A percentile compares a stretch with the other conserved stretches of the same genome.
phyloP scores from a whole-genome alignment of 2,113 vertebrate species.

The Eudorcas thomsonii region DNA sequence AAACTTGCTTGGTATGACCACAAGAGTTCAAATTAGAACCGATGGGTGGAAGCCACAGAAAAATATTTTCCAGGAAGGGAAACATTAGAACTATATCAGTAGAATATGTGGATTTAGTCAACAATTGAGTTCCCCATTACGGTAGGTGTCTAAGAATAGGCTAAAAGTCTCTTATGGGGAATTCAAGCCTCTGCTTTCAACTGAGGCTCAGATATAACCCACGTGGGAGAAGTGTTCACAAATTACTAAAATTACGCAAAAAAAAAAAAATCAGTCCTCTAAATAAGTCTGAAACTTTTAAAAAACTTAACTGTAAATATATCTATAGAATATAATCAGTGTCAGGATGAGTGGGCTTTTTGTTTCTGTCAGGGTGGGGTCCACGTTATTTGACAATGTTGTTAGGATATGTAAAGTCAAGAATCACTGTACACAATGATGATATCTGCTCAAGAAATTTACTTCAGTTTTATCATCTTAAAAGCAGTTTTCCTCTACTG shows the following conservation, averaged over 20 bases:
- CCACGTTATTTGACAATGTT: background rate
- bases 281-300: background rate
- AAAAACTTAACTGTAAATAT: background rate
- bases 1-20: background rate
- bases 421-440: background rate
- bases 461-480: background rate
- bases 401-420: background rate
- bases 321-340: background rate
- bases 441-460: background rate
- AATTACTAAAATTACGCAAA: background rate
- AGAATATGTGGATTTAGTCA: background rate
- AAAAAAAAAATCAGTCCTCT: background rate
- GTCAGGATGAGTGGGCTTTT: background rate
- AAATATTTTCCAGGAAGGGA: background rate
- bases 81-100: background rate
- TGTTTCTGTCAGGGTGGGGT: background rate
- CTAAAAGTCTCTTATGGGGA: background rate
- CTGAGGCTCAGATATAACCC: background rate
- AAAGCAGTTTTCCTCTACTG: background rate
- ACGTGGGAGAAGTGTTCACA: background rate
- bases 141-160: background rate
- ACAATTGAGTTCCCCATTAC: background rate
- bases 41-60: background rate
- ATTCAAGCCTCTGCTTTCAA: conserved; percentile 5
- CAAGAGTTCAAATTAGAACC: background rate